Evolutionary conservation across 1,140 invertebrate species (phyloP).

Genomic region (Berghia stephanieae): DNA sequence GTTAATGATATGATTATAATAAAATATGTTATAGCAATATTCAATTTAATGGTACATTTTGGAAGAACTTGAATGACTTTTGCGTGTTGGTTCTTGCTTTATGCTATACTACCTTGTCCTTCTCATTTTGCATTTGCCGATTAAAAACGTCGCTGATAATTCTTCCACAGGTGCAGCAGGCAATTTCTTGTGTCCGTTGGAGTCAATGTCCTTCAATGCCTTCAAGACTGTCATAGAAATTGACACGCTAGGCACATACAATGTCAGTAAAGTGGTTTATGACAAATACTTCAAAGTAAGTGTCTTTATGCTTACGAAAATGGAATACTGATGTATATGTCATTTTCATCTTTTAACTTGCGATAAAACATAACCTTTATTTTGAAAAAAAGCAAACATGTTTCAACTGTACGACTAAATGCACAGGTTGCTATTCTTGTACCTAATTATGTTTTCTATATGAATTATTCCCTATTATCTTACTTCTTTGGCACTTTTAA

Average conservation of each 20-base stretch:
- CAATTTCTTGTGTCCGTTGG: conserved; percentile 62
- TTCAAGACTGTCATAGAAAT: conserved; percentile 66
- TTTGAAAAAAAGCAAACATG: too few relatives aligned
- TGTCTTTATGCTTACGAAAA: background rate
- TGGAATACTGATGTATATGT: too few relatives aligned
- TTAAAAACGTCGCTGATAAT: background rate
- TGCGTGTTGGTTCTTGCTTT: background rate
- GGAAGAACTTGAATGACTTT: background rate
- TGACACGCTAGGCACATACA: conserved; percentile 64
- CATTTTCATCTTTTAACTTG: too few relatives aligned
- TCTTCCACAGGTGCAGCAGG: conserved; percentile 62
- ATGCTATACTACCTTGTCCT: too few relatives aligned
- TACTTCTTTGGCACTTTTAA: too few relatives aligned
- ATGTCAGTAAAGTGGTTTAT: conserved; percentile 62
- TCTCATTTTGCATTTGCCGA: background rate
- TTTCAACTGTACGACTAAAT: too few relatives aligned
- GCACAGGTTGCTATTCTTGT: too few relatives aligned
- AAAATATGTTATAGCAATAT: background rate
- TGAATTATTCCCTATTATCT: background rate
- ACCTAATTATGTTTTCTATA: background rate
- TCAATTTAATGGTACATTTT: background rate
- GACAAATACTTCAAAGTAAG: conserved; percentile 63
- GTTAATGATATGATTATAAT: background rate
- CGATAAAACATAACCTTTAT: too few relatives aligned
- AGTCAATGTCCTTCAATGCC: conserved; percentile 62